These are phyloP conservation scores for Tolmerus cingulatus DNA, from an alignment of 2,888 invertebrate species.

Conservation along the genomic window DNA sequence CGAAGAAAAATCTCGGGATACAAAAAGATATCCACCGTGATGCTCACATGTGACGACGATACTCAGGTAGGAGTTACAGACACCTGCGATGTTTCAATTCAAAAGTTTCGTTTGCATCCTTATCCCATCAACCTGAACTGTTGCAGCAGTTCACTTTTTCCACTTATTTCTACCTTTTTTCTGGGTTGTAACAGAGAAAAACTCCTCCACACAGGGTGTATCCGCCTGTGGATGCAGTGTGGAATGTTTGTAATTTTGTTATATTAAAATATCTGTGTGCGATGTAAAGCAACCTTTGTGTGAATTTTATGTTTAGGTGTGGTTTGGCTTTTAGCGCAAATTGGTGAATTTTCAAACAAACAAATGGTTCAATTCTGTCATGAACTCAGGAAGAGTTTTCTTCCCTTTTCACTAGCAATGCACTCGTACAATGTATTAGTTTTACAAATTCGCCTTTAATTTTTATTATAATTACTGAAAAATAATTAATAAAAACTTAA, in stretches of 20 bases:
- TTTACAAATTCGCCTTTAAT: too few species aligned
- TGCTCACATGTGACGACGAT: constrained; percentile 15
- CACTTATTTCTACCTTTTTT: not conserved
- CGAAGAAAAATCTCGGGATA: not conserved
- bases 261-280: not conserved
- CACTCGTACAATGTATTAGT: not conserved
- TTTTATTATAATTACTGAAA: too few species aligned
- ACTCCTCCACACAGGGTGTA: not conserved
- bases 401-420: not conserved
- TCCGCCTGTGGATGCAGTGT: not conserved
- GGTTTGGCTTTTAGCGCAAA: not conserved
- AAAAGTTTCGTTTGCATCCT: constrained; percentile 35
- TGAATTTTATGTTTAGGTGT: not conserved
- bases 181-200: not conserved
- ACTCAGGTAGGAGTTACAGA: not conserved
- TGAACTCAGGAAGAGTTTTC: not conserved
- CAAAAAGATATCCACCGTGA: not conserved
- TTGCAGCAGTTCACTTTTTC: not conserved
- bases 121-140: not conserved
- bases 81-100: constrained; percentile 43
- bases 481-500: too few species aligned
- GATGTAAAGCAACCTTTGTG: not conserved
- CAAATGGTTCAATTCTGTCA: not conserved
- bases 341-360: not conserved
- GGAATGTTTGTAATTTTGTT: not conserved